These are phyloP conservation scores for Polydrusus cervinus DNA, from an alignment of 2,888 invertebrate genomes.

Conservation along the genomic window DNA sequence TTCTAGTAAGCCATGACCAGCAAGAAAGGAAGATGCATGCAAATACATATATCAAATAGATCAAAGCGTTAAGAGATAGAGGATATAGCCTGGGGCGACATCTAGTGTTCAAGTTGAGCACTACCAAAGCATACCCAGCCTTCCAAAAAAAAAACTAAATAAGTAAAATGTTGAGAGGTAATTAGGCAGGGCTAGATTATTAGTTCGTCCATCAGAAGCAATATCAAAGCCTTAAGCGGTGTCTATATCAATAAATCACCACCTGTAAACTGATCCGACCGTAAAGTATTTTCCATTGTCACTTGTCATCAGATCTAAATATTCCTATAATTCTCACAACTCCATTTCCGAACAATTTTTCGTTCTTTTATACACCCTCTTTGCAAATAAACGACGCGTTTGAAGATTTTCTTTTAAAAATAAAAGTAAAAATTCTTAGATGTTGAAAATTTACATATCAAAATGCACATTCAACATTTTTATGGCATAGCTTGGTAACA, in stretches of 20 bases:
- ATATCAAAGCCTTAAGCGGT: not conserved
- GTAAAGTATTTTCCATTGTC: conserved; percentile 17
- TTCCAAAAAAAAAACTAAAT: too few relatives aligned
- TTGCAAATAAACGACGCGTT: conserved; percentile 14
- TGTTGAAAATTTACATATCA: conserved; percentile 25
- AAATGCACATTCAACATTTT: conserved; percentile 26
- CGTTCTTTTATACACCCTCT: conserved; percentile 6
- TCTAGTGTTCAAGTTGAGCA: too few relatives aligned
- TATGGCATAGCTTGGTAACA: conserved; percentile 17
- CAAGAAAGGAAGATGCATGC: too few relatives aligned
- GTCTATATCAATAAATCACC: not conserved
- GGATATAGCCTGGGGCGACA: too few relatives aligned
- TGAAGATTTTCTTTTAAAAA: conserved; percentile 9
- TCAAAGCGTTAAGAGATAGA: too few relatives aligned
- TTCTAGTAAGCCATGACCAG: too few relatives aligned
- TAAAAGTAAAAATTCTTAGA: conserved; percentile 9
- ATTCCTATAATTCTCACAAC: conserved; percentile 15
- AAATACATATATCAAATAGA: too few relatives aligned
- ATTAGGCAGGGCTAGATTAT: too few relatives aligned
- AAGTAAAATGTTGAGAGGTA: too few relatives aligned
- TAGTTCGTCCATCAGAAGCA: not conserved
- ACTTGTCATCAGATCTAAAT: conserved; percentile 15
- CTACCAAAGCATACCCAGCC: too few relatives aligned
- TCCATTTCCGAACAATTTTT: conserved; percentile 14
- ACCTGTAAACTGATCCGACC: not conserved